phyloP scores from a whole-genome alignment of 2,113 vertebrate genomes.

The Nycticebus coucang region DNA sequence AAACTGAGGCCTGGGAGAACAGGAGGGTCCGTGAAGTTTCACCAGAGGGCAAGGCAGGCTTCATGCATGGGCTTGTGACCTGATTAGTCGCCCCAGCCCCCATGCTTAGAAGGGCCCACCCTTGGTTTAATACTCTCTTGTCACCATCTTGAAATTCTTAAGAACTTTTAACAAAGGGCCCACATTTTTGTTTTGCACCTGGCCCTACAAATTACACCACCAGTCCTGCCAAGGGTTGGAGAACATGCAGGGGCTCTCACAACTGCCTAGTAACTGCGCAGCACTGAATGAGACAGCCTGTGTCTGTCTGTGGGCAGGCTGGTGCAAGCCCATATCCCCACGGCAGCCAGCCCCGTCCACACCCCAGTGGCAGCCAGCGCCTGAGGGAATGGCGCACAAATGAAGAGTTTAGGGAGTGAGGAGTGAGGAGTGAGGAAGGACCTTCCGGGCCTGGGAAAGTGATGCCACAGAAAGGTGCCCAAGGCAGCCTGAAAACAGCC shows the following conservation, averaged over 20 bases:
- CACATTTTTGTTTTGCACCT: background rate
- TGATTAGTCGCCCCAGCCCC: background rate
- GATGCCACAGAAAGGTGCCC: background rate
- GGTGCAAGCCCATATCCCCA: background rate
- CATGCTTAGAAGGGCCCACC: background rate
- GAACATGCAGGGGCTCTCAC: background rate
- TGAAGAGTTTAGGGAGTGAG: fast-evolving
- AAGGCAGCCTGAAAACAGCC: background rate
- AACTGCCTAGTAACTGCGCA: fast-evolving
- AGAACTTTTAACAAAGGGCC: background rate
- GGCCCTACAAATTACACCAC: background rate
- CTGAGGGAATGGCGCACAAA: fast-evolving
- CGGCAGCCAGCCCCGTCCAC: fast-evolving
- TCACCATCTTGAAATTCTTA: background rate
- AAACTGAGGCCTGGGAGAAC: background rate
- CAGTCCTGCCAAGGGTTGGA: background rate
- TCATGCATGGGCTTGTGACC: too few species aligned
- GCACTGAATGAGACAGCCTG: fast-evolving
- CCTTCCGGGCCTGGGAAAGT: background rate
- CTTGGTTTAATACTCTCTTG: too few species aligned
- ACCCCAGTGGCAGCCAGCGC: background rate
- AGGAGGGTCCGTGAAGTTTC: background rate
- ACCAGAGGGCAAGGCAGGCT: background rate
- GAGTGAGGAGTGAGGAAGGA: background rate
- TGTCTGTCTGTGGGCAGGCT: background rate